A percentile compares a stretch with the other conserved stretches of the same genome.
Evolutionary conservation across 2,113 vertebrate species (phyloP).

Genomic region (Uropsilus gracilis): DNA sequence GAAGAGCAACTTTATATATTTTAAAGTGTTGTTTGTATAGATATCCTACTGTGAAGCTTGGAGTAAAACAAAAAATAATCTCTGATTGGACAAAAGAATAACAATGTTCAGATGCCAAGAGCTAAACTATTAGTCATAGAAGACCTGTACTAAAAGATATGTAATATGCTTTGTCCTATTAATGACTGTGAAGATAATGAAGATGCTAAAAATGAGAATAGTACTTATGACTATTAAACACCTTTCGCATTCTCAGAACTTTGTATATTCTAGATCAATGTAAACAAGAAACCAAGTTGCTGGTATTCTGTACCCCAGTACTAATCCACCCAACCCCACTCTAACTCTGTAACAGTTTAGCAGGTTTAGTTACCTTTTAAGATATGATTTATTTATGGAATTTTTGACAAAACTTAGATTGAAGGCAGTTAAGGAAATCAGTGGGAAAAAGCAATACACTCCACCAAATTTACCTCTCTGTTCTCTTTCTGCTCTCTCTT

Average conservation of each 20-base stretch:
- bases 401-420: not conserved
- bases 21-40: not conserved
- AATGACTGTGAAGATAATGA: not conserved
- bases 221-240: not conserved
- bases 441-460: not conserved
- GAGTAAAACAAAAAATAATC: not conserved
- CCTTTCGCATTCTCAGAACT: not conserved
- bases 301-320: not conserved
- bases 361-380: not conserved
- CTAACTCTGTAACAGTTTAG: not conserved
- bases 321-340: fast-evolving
- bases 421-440: not conserved
- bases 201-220: not conserved
- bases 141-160: not conserved
- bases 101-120: not conserved
- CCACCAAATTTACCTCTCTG: not conserved
- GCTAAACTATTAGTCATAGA: not conserved
- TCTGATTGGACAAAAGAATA: not conserved
- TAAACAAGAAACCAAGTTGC: not conserved
- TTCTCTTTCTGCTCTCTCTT: not conserved
- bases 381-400: not conserved
- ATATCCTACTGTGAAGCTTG: fast-evolving
- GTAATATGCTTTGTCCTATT: not conserved
- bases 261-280: not conserved
- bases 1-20: not conserved